A percentile compares a stretch with the other conserved stretches of the same genome.
phyloP scores from a whole-genome alignment of 2,797 vertebrate genomes.

The Smutsia temminckii region DNA sequence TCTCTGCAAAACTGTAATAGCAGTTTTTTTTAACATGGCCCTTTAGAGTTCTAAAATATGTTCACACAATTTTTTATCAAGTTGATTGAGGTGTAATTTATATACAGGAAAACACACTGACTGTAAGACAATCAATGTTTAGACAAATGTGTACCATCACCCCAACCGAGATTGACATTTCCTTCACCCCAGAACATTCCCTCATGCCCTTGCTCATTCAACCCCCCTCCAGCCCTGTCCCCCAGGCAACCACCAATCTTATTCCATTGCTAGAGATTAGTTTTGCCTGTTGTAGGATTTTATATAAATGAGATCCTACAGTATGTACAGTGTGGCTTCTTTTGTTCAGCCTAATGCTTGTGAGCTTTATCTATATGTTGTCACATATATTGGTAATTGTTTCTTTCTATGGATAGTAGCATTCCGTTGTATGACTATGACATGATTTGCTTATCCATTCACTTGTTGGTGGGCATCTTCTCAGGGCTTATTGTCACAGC shows the following conservation, averaged over 20 bases:
- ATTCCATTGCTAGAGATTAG: neutral
- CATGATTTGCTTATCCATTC: too few species aligned
- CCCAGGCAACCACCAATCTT: neutral
- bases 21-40: neutral
- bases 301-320: neutral
- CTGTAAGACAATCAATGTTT: neutral
- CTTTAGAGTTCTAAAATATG: slow-evolving; percentile 52
- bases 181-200: neutral
- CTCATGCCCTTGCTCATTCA: neutral
- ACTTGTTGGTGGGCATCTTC: neutral
- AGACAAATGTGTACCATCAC: neutral
- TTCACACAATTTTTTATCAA: slow-evolving; percentile 42
- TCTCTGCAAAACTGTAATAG: slow-evolving; percentile 40
- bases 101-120: slow-evolving; percentile 51
- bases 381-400: neutral
- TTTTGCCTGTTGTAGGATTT: neutral
- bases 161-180: neutral
- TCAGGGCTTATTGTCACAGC: neutral
- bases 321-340: neutral
- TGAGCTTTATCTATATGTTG: neutral
- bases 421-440: neutral
- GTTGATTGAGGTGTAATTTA: slow-evolving; percentile 59
- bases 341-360: neutral
- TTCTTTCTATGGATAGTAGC: neutral
- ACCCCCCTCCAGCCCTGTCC: accelerated